A percentile compares a stretch with the other conserved stretches of the same genome.
Evolutionary conservation across 2,113 vertebrate species (phyloP).

Genomic region (Tichodroma muraria): DNA sequence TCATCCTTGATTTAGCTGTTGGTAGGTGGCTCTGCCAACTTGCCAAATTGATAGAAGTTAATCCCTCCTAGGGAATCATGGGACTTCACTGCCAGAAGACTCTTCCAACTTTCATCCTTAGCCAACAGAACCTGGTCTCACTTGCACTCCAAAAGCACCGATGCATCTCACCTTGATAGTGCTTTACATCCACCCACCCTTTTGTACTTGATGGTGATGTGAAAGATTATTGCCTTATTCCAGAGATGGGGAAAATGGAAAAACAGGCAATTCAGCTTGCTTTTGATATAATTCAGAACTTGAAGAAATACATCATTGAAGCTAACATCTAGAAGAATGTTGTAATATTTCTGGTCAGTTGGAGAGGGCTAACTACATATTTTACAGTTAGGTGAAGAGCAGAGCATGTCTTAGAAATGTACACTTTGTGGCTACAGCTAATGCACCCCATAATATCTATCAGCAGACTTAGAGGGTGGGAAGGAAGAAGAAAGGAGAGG

Average conservation of each 20-base stretch:
- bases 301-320: neutral
- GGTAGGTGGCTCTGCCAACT: neutral
- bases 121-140: neutral
- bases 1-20: neutral
- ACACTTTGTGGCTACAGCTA: neutral
- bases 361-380: neutral
- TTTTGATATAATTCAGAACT: neutral
- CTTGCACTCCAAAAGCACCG: neutral
- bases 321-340: neutral
- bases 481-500: neutral
- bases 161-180: neutral
- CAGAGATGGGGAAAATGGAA: neutral
- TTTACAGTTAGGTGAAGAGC: neutral
- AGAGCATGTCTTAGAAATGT: neutral
- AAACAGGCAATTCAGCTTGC: neutral
- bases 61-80: neutral
- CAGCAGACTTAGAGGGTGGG: neutral
- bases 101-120: neutral
- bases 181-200: neutral
- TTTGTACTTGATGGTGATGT: neutral
- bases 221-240: neutral
- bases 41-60: neutral
- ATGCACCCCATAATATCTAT: neutral
- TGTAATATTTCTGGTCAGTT: neutral
- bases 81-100: neutral